A percentile compares a stretch with the other conserved stretches of the same genome.
These are phyloP conservation scores for Cyprinodon tularosa DNA, from an alignment of 2,113 vertebrate species.

Conservation along the genomic window DNA sequence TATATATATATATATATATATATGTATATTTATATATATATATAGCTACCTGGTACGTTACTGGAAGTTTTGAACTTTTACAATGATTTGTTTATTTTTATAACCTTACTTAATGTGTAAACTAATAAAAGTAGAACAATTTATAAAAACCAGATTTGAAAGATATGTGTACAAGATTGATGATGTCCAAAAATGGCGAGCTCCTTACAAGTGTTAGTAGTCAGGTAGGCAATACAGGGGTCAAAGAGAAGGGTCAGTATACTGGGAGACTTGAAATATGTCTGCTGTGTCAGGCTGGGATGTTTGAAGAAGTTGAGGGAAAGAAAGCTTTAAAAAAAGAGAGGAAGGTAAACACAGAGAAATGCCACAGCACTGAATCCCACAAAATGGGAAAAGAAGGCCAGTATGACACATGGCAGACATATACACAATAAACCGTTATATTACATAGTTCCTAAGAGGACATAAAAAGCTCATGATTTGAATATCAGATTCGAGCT, in stretches of 20 bases:
- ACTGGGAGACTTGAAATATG: neutral
- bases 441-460: neutral
- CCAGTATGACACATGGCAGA: conserved; percentile 18
- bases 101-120: too few relatives aligned
- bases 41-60: too few relatives aligned
- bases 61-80: too few relatives aligned
- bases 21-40: too few relatives aligned
- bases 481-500: neutral
- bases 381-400: conserved; percentile 9
- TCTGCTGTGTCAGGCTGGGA: neutral
- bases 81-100: too few relatives aligned
- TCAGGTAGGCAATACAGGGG: conserved; percentile 8
- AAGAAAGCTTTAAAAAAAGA: conserved; percentile 8
- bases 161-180: neutral
- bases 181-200: neutral
- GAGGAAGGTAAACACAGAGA: conserved; percentile 1
- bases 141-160: neutral
- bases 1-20: too few relatives aligned
- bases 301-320: neutral
- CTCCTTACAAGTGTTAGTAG: conserved; percentile 14
- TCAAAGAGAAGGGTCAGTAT: conserved; percentile 9
- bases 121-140: too few relatives aligned
- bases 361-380: neutral
- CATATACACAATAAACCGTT: neutral
- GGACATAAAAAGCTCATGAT: neutral